Evolutionary conservation across 1,140 invertebrate species (phyloP), one percentile per base, ranked within the genome.

Genomic region (Drosophila kurseongensis): DNA sequence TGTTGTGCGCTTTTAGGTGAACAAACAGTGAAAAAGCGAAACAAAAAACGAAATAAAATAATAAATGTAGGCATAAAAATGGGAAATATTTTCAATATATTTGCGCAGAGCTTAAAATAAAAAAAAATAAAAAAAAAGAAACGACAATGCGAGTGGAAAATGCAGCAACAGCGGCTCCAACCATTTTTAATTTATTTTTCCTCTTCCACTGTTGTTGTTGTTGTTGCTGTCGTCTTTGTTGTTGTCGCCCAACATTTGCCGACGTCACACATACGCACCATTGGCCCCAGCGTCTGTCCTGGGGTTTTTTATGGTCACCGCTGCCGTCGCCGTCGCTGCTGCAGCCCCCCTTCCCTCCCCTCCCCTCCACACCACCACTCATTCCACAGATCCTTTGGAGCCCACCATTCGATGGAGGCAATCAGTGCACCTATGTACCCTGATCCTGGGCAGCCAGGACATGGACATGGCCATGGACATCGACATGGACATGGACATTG

Each of bases 401-500:
- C 23, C 29, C 29, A 6, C 2, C 47, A 29, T 8, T 29, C 74
- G 48, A 76, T 76, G 74, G 66, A 60, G 67, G 82, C 78, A 88
- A 88, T 88, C 83, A 88, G 80, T 88, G 84, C 83, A 88, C 83
- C 83, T 88, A 86, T 88, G 69, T 71, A 77, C 54, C 80, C 72
- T 61, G 80, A 78, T 81, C 81, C 78, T 58, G 82, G 60, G 60
- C 67, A 50, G 8, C 47, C 27, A 3, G 41, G 41, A 2, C 41
- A 18, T 16, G 42, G 8, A 1, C 8, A 16, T 8, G 41, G 41
- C 0, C 41, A 18, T 16, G 42, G 8, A 1, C 8, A 16, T 8
- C 8, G 14, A 8, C 41, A 23, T 38, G 38, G 23, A 16, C 50
- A 59, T 32, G 67, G 67, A 73, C 69, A 73, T 44, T 60, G 67